Conservation (phyloP, 2,113 vertebrate species). For the Rissa tridactyla region DNA sequence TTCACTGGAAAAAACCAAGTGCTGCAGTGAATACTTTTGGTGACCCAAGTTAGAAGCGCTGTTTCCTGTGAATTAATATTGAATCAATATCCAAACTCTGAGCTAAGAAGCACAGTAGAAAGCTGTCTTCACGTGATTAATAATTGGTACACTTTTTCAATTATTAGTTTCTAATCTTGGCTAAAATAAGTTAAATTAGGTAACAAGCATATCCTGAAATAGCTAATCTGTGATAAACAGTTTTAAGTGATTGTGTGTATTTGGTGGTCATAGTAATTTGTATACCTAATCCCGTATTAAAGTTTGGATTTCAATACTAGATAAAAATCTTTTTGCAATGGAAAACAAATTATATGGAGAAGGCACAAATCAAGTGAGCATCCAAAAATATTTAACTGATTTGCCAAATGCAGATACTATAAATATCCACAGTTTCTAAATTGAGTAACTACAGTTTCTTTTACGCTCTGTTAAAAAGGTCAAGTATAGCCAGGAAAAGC, state of each 20-base stretch:
- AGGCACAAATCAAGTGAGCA: background rate
- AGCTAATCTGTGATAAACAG: background rate
- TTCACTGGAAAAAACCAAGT: background rate
- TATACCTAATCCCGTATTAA: background rate
- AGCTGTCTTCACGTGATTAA: background rate
- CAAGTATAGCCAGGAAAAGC: background rate
- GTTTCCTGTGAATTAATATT: background rate
- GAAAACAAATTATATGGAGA: background rate
- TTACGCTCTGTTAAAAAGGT: background rate
- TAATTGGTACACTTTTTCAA: background rate
- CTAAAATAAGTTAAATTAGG: background rate
- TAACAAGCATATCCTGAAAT: background rate
- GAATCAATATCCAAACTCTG: background rate
- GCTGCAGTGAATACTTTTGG: background rate
- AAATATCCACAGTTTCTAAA: background rate
- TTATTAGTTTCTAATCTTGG: background rate
- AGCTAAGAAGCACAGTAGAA: background rate
- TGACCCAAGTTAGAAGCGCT: background rate
- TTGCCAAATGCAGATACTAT: background rate
- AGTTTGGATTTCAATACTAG: background rate
- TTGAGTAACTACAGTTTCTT: background rate
- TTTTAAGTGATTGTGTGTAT: background rate
- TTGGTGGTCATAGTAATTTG: background rate
- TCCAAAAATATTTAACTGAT: background rate
- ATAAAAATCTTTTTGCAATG: background rate